phyloP scores from a whole-genome alignment of 2,888 invertebrate genomes.

The Augochlorella aurata region DNA sequence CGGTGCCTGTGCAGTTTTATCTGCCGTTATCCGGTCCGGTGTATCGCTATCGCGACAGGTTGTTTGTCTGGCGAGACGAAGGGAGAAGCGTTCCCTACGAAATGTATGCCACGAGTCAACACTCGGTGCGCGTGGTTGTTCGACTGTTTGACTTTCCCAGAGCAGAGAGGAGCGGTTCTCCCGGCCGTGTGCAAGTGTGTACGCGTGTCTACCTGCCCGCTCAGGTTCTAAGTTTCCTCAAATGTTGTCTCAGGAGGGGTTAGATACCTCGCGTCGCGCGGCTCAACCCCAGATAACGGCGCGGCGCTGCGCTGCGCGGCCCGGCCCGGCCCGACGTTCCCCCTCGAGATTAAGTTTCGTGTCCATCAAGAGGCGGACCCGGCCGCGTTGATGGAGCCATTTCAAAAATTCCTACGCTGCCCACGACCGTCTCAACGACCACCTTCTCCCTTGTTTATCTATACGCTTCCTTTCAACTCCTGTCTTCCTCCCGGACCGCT shows the following conservation, averaged over 20 bases:
- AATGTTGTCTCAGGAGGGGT: slow-evolving; percentile 80
- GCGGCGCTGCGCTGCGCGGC: slow-evolving; percentile 26
- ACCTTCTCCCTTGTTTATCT: slow-evolving; percentile 4
- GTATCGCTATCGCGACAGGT: slow-evolving; percentile 80
- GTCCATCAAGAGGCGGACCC: slow-evolving; percentile 35
- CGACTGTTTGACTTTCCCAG: slow-evolving; percentile 82
- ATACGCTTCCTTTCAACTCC: background rate
- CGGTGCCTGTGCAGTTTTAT: slow-evolving; percentile 58
- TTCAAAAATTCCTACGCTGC: slow-evolving; percentile 46
- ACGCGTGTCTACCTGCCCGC: slow-evolving; percentile 74
- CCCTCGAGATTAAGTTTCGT: slow-evolving; percentile 61
- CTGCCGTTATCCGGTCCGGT: slow-evolving; percentile 72
- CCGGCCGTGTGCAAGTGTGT: slow-evolving; percentile 35
- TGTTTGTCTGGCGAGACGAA: slow-evolving; percentile 74
- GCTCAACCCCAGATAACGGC: slow-evolving; percentile 71
- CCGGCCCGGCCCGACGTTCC: slow-evolving; percentile 15
- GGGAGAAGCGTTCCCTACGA: slow-evolving; percentile 72
- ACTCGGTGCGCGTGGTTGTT: slow-evolving; percentile 76
- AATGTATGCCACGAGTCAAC: slow-evolving; percentile 79
- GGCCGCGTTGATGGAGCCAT: slow-evolving; percentile 42
- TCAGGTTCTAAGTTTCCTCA: slow-evolving; percentile 73
- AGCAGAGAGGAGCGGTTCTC: slow-evolving; percentile 71
- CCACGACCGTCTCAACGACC: background rate
- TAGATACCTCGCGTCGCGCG: slow-evolving; percentile 72
- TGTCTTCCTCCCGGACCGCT: background rate